Conservation (phyloP, 1,140 invertebrate genomes). For the Penaeus indicus region DNA sequence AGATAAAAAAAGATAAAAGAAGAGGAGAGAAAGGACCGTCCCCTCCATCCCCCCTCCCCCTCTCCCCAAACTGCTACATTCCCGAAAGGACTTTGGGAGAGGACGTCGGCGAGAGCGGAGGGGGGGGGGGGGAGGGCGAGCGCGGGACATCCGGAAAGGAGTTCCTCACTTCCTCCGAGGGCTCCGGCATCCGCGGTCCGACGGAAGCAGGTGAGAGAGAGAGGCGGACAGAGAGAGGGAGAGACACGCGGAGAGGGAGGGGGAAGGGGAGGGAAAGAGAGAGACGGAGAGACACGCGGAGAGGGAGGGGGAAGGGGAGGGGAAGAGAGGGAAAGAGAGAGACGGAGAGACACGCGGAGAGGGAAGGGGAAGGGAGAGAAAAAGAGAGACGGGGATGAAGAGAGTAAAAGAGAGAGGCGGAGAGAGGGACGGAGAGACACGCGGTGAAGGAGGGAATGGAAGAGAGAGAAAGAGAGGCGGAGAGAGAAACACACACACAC, state of each 20-base stretch:
- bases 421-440: not conserved
- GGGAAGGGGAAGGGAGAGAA: too few relatives aligned
- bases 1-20: too few relatives aligned
- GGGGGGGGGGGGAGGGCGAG: not conserved
- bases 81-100: too few relatives aligned
- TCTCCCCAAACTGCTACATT: too few relatives aligned
- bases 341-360: not conserved
- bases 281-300: not conserved
- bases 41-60: too few relatives aligned
- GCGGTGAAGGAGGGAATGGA: not conserved
- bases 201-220: slow-evolving; percentile 50
- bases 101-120: too few relatives aligned
- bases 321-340: not conserved
- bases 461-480: not conserved
- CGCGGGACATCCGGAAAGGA: slow-evolving; percentile 1
- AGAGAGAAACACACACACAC: too few relatives aligned
- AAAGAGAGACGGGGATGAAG: too few relatives aligned
- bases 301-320: not conserved
- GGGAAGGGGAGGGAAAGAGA: not conserved
- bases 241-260: not conserved
- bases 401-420: too few relatives aligned
- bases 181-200: slow-evolving; percentile 9
- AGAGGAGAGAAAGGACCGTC: too few relatives aligned
- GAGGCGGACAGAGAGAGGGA: not conserved
- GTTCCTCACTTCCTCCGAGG: slow-evolving; percentile 21